Percentiles rank a stretch among this genome's conserved stretches.
phyloP scores from a whole-genome alignment of 2,797 vertebrate species.

The Catostomus latipinnis region DNA sequence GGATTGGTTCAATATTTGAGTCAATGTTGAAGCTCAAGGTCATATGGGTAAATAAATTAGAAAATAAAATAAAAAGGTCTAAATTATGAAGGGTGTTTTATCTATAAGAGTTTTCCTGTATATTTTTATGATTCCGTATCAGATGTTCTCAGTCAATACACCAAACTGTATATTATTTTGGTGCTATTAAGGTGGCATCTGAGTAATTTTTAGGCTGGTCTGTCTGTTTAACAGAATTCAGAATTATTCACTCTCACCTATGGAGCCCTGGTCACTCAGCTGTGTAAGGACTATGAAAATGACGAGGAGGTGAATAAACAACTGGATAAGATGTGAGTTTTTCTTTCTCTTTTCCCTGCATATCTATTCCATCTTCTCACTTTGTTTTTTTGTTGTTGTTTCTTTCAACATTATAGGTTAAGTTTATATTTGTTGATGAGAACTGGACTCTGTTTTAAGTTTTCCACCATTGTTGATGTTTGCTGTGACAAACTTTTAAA shows the following conservation, averaged over 20 bases:
- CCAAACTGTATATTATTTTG: neutral
- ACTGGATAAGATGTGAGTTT: constrained; percentile 96
- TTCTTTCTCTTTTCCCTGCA: neutral
- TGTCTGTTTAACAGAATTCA: constrained; percentile 82
- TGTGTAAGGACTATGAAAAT: constrained; percentile 99
- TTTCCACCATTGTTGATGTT: no score
- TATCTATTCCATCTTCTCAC: neutral
- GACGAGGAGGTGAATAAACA: constrained; percentile 99
- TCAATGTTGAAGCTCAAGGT: no score
- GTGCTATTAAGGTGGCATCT: constrained; percentile 45
- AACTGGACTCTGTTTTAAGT: no score
- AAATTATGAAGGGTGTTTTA: no score
- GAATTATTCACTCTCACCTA: constrained; percentile 98
- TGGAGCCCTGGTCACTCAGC: constrained; percentile 94
- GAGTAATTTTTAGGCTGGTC: neutral
- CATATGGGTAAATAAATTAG: no score
- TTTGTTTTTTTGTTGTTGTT: neutral
- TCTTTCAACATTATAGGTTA: neutral
- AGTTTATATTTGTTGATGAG: no score
- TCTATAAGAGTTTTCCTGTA: no score
- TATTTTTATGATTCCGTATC: neutral
- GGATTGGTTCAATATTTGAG: no score
- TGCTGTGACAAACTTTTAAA: neutral
- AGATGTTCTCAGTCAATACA: neutral
- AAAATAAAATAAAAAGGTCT: no score